Base-by-base conservation (phyloP, 2,888 invertebrate species). In the Troides aeacus region DNA sequence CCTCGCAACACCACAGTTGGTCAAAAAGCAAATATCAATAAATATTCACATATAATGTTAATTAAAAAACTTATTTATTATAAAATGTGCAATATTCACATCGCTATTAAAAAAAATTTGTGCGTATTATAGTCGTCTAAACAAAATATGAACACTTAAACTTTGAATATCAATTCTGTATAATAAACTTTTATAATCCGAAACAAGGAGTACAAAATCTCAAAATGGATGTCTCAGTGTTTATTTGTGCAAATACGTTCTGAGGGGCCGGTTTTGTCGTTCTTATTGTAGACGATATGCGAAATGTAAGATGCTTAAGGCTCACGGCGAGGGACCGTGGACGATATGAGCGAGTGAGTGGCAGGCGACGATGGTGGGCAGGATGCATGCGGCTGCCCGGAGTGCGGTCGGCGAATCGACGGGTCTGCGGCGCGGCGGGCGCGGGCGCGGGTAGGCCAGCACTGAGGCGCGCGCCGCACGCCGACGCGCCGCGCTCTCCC, bases 381-480 rank as follows among this genome's bases (percentile, higher is more conserved):
- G 87, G 85, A 86, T 88, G 87, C 74, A 73, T 66, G 66, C 66
- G 86, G 86, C 85, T 86, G 87, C 87, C 84, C 86, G 88, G 86
- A 59, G 65, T 66, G 59, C 30, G 86, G 86, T 82, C 83, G 81
- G 82, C 84, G 81, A 46, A 42, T 53, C 21, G 81, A 83, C 82
- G 82, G 79, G 79, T 74, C 76, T 78, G 79, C 60, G 82, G 87
- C 86, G 86, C 87, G 84, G 88, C 86, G 90, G 87, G 88, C 85
- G 89, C 88, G 89, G 89, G 89, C 87, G 90, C 89, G 89, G 88
- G 90, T 85, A 88, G 86, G 86, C 86, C 87, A 81, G 87, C 88
- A 92, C 92, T 90, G 90, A 88, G 81, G 87, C 87, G 90, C 89
- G 89, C 89, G 88, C 87, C 88, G 88, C 86, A 74, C 82, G 74